These are phyloP conservation scores for Oreochromis mossambicus DNA, from an alignment of 2,797 vertebrate species.

Conservation along the genomic window DNA sequence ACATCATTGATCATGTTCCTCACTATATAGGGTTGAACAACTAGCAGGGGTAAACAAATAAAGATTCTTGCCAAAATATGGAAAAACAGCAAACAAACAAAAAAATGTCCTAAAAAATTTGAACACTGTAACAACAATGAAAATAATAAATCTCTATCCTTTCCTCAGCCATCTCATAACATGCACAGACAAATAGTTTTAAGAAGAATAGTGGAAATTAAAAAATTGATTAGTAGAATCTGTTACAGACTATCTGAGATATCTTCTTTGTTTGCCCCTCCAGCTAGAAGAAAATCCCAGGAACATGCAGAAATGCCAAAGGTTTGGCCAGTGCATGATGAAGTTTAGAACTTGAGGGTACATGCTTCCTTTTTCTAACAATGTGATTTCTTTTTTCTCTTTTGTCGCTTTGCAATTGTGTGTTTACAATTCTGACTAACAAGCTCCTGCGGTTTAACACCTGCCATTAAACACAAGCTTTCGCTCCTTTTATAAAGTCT, in stretches of 20 bases:
- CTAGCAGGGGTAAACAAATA: conserved; percentile 79
- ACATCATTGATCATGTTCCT: not conserved
- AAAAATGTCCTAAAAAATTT: not conserved
- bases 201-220: conserved; percentile 13
- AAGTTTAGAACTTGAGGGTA: conserved; percentile 79
- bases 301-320: conserved; percentile 73
- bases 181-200: not conserved
- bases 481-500: not conserved
- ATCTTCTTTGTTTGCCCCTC: conserved; percentile 83
- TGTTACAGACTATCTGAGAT: conserved; percentile 63
- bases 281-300: conserved; percentile 78
- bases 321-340: conserved; percentile 74
- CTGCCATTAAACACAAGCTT: not conserved
- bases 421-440: conserved; percentile 31
- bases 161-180: conserved; percentile 15
- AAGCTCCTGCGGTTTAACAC: conserved; percentile 17
- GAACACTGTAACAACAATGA: not conserved
- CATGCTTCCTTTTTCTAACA: conserved; percentile 24
- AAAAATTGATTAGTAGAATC: conserved; percentile 6
- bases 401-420: conserved; percentile 29
- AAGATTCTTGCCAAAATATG: conserved; percentile 54
- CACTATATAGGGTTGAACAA: conserved; percentile 10
- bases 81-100: not conserved
- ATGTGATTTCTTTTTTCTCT: not conserved
- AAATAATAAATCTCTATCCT: conserved; percentile 4